Conservation (phyloP, 1,140 invertebrate genomes). For the Drosophila elegans region DNA sequence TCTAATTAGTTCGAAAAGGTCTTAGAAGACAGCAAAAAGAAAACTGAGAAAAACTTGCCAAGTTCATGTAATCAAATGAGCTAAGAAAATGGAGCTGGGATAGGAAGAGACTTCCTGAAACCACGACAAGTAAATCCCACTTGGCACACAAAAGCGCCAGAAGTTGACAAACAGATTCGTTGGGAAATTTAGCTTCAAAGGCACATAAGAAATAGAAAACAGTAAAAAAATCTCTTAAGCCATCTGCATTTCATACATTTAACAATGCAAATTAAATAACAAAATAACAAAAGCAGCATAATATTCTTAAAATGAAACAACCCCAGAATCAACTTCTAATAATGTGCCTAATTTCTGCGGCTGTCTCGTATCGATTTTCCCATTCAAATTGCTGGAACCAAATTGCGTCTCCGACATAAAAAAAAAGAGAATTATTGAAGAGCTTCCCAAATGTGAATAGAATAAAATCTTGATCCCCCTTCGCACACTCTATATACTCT, state of each 20-base stretch:
- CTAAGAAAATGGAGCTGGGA: conserved; percentile 31
- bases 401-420: conserved; percentile 27
- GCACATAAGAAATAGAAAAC: not conserved
- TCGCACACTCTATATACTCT: not conserved
- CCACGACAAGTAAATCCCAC: conserved; percentile 43
- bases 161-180: conserved; percentile 34
- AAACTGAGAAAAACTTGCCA: conserved; percentile 39
- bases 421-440: conserved; percentile 30
- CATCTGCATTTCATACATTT: not conserved
- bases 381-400: conserved; percentile 32
- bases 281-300: not conserved
- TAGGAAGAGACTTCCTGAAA: conserved; percentile 12
- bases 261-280: not conserved
- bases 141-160: conserved; percentile 32
- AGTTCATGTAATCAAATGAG: conserved; percentile 51
- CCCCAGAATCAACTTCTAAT: conserved; percentile 16
- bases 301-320: not conserved
- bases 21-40: conserved; percentile 31
- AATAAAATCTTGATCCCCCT: conserved; percentile 20
- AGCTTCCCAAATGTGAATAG: conserved; percentile 26
- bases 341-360: conserved; percentile 37
- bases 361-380: conserved; percentile 49
- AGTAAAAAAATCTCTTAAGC: not conserved
- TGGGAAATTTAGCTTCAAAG: not conserved
- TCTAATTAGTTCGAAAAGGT: conserved; percentile 52